A percentile compares a stretch with the other conserved stretches of the same genome.
phyloP scores from a whole-genome alignment of 2,888 invertebrate species.

The Alsophila aescularia region DNA sequence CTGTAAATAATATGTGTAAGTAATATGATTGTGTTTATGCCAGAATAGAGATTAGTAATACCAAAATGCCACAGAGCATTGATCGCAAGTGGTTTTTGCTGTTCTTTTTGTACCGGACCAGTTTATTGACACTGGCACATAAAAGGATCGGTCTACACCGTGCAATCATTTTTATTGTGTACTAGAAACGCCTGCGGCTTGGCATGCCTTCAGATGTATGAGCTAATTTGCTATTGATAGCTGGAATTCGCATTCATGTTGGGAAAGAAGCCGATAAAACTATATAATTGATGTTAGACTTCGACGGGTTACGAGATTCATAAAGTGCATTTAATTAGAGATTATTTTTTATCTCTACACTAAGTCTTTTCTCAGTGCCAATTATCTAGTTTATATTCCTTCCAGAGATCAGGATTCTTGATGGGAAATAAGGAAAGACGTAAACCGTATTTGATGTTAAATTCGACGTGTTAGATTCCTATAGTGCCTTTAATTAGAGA shows the following conservation, averaged over 20 bases:
- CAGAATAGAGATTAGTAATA: slow-evolving; percentile 26
- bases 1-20: not conserved
- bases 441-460: too few species aligned
- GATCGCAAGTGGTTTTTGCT: slow-evolving; percentile 46
- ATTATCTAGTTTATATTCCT: too few species aligned
- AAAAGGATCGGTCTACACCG: slow-evolving; percentile 48
- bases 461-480: too few species aligned
- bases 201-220: slow-evolving; percentile 24
- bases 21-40: slow-evolving; percentile 3
- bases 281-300: slow-evolving; percentile 18
- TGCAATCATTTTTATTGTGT: slow-evolving; percentile 55
- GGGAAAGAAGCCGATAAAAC: slow-evolving; percentile 22
- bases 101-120: slow-evolving; percentile 51
- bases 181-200: slow-evolving; percentile 29
- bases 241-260: slow-evolving; percentile 20
- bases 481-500: too few species aligned
- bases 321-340: not conserved
- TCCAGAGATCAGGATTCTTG: too few species aligned
- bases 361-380: too few species aligned
- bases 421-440: too few species aligned
- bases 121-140: slow-evolving; percentile 52
- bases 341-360: not conserved
- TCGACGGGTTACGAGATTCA: not conserved
- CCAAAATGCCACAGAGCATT: slow-evolving; percentile 41
- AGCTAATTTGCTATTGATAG: slow-evolving; percentile 15